These are phyloP conservation scores for Mobula hypostoma DNA, from an alignment of 2,113 vertebrate species.

Conservation along the genomic window DNA sequence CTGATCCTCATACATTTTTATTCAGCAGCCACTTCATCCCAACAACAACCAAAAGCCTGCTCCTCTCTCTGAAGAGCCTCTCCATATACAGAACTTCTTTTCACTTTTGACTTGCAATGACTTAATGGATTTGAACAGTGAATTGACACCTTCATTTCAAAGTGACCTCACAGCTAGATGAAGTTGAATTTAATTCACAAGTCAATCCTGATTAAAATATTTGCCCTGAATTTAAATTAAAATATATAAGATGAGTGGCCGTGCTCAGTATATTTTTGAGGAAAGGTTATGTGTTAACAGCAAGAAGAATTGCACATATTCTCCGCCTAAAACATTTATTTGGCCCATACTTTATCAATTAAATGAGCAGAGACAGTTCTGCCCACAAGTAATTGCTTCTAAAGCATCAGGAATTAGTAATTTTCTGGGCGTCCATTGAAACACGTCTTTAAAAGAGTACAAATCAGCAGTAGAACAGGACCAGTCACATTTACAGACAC, in stretches of 20 bases:
- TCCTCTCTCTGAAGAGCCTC: not conserved
- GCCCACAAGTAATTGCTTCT: not conserved
- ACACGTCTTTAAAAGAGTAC: not conserved
- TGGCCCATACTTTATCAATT: conserved; percentile 18
- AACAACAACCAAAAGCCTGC: not conserved
- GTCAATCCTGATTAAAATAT: conserved; percentile 38
- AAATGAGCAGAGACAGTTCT: conserved; percentile 21
- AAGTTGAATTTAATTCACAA: conserved; percentile 37
- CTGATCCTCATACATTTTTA: not conserved
- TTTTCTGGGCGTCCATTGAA: not conserved
- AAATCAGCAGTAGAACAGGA: not conserved
- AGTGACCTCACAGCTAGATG: conserved; percentile 30
- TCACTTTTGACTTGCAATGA: conserved; percentile 14
- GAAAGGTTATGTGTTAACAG: conserved; percentile 29
- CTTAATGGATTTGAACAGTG: conserved; percentile 34
- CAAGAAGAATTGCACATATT: conserved; percentile 28
- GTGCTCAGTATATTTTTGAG: not conserved
- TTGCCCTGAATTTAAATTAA: conserved; percentile 37
- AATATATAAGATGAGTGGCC: conserved; percentile 14
- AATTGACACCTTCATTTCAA: conserved; percentile 26
- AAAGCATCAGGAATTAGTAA: conserved; percentile 26
- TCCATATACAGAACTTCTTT: not conserved
- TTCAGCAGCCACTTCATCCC: not conserved
- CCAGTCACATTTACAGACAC: not conserved
- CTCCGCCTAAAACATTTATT: conserved; percentile 7